These are phyloP conservation scores for Chinchilla lanigera DNA, from an alignment of 2,113 vertebrate genomes.

Conservation along the genomic window DNA sequence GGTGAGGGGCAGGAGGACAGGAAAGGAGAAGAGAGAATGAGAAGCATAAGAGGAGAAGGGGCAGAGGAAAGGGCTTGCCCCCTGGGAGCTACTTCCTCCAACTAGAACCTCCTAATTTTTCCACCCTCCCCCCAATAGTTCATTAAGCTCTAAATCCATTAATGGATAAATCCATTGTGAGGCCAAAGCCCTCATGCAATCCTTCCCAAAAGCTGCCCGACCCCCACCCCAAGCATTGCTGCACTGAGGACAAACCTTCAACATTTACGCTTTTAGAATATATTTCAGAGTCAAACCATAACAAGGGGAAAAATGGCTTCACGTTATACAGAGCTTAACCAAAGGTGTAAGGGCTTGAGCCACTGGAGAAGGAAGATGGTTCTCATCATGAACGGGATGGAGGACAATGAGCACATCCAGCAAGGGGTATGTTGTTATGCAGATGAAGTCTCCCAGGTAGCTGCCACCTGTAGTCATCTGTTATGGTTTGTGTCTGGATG, in stretches of 20 bases:
- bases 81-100: not conserved
- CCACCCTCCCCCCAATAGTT: not conserved
- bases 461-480: not conserved
- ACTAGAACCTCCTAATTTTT: not conserved
- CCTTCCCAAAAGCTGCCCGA: not conserved
- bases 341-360: not conserved
- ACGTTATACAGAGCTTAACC: not conserved
- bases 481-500: too few relatives aligned
- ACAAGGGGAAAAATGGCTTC: not conserved
- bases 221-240: not conserved
- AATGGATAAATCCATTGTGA: not conserved
- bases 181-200: not conserved
- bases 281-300: not conserved
- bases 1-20: too few relatives aligned
- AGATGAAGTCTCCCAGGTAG: not conserved
- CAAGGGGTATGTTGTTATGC: not conserved
- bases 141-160: not conserved
- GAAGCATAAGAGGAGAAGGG: not conserved
- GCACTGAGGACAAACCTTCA: not conserved
- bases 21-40: too few relatives aligned
- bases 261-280: not conserved
- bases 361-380: too few relatives aligned
- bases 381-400: too few relatives aligned
- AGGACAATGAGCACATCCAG: not conserved
- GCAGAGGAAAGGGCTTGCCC: not conserved